These are phyloP conservation scores for Orussus abietinus DNA, from an alignment of 1,140 invertebrate genomes.

Conservation along the genomic window DNA sequence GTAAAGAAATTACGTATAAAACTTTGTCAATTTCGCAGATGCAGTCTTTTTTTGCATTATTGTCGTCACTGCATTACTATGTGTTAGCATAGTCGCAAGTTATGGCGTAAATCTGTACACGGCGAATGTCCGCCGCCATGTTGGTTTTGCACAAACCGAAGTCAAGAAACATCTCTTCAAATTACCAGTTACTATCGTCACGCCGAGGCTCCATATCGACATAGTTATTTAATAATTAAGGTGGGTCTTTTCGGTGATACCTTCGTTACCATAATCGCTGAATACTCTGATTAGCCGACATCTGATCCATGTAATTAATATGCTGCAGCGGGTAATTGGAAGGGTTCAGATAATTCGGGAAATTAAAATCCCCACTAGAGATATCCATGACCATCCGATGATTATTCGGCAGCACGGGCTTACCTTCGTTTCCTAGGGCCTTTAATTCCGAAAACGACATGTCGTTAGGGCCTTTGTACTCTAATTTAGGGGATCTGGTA, in stretches of 20 bases:
- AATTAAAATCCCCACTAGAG: conserved; percentile 35
- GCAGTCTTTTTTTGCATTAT: not conserved
- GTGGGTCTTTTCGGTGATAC: too few species aligned
- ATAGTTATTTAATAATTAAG: too few species aligned
- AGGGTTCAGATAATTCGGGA: conserved; percentile 35
- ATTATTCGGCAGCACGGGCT: conserved; percentile 19
- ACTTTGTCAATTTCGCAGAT: not conserved
- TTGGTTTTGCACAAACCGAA: too few species aligned
- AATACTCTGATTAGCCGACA: conserved; percentile 41
- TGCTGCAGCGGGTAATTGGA: conserved; percentile 46
- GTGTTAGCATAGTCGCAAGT: conserved; percentile 44
- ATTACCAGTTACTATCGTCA: too few species aligned
- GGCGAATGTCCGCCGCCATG: too few species aligned
- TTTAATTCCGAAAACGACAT: conserved; percentile 29
- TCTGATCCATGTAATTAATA: conserved; percentile 44
- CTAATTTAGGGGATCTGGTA: too few species aligned
- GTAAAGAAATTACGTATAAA: not conserved
- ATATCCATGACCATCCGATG: conserved; percentile 27
- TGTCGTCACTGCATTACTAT: not conserved
- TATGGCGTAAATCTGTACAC: too few species aligned
- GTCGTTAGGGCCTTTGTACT: too few species aligned
- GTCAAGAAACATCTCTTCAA: too few species aligned
- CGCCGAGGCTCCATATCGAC: too few species aligned
- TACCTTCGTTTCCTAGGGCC: not conserved
- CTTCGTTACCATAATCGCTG: conserved; percentile 46